Base-by-base conservation (phyloP, 2,888 invertebrate species). In the Agriotes lineatus region DNA sequence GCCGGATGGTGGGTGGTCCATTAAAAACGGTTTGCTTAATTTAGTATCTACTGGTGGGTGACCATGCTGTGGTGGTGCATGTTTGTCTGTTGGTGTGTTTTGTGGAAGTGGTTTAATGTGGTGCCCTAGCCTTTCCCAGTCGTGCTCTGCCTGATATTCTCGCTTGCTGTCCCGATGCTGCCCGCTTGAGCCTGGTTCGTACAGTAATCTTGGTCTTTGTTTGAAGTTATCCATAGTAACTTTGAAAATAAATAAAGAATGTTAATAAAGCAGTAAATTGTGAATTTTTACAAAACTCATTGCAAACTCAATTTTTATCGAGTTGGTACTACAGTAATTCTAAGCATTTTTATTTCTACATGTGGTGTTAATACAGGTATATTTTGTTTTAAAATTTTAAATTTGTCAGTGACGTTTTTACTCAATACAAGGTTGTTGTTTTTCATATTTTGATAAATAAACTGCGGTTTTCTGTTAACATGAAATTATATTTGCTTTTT, bases 71-170 rank as follows among this genome's bases (percentile, higher is more conserved):
- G 73, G 62, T 4, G 72, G 59, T 22, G 45, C 44, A 61, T 74
- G 73, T 48, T 72, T 69, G 58, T 58, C 70, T 72, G 59, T 70
- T 67, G 69, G 72, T 71, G 62, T 50, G 58, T 56, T 65, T 33
- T 73, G 65, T 59, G 42, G 45, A 35, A 45, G 68, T 12, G 71
- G 68, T 42, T 72, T 69, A 42, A 44, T 63, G 67, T 67, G 68
- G 56, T 69, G 69, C 22, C 89, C 89, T 70, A 89, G 83, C 25
- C 89, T 85, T 75, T 91, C 90, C n/a, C 87, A 83, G 61, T 87
- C 87, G 50, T 88, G 85, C 78, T 90, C 90, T 78, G 91, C 90
- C 18, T 90, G 85, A 80, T 91, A 91, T 7, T 90, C 86, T 63
- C 88, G 87, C 75, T 88, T 82, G 22, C 78, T 87, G 78, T 88